Evolutionary conservation across 2,888 invertebrate species (phyloP), one percentile per base, ranked within the genome.

Genomic region (Oeneis ivallda): DNA sequence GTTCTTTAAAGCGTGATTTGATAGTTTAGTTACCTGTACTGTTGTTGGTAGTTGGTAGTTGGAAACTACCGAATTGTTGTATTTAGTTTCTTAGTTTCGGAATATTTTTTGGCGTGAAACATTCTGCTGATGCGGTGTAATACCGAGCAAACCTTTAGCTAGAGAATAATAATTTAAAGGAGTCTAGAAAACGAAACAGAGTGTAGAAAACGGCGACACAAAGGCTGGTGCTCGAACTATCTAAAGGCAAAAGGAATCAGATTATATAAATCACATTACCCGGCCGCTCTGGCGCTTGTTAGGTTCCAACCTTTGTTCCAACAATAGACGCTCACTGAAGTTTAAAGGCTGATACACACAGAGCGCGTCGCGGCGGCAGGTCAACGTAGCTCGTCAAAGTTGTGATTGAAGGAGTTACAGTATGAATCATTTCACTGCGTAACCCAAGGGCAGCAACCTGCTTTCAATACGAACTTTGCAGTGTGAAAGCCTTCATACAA

Each of bases 271-370:
- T 70, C 66, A 65, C 53, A 57, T 60, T 45, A 41, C 43, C 26
- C 45, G 19, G 58, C 62, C 54, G 59, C 63, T 62, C 56, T 64
- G 26, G 43, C 60, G 61, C 63, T 52, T 65, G 65, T 54, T 57
- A 53, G 56, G 47, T 37, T 56, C 67, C 49, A 63, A 71, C 67
- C 50, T 57, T 49, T 52, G 47, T 37, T 56, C 67, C 49, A 63
- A 71, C 67, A 60, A 71, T 66, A 70, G 68, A 70, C 62, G 50
- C 59, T 62, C 66, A 61, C 57, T 67, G 60, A 68, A 62, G 66
- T 68, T 71, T 67, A 58, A 68, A 7, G 43, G 43, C n/a, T 43
- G 43, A 43, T 13, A 43, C 43, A 43, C n/a, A 43, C 43, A 43
- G 43, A 43, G 5, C n/a, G 43, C 43, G n/a, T n/a, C 8, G 7